These are phyloP conservation scores for Anguilla anguilla DNA, from an alignment of 2,797 vertebrate genomes.

Conservation along the genomic window DNA sequence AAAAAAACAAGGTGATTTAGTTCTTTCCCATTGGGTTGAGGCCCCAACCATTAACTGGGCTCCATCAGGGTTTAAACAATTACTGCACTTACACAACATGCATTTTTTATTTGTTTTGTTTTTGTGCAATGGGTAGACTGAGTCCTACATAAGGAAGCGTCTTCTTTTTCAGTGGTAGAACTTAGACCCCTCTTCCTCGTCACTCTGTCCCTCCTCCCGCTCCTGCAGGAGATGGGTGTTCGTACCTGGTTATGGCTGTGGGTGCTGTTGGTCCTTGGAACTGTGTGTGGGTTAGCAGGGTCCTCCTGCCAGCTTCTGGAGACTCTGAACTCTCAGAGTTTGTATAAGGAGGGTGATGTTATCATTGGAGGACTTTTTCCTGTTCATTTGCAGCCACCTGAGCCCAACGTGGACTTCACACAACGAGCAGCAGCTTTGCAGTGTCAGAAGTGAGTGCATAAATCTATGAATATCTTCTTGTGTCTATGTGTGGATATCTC, in stretches of 20 bases:
- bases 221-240: constrained; percentile 47
- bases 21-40: not conserved
- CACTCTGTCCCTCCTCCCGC: not conserved
- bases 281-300: constrained; percentile 30
- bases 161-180: constrained; percentile 6
- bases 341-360: constrained; percentile 55
- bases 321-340: constrained; percentile 44
- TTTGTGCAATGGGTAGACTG: constrained; percentile 9
- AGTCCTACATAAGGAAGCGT: constrained; percentile 44
- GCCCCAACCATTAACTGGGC: constrained; percentile 36
- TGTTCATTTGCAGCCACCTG: constrained; percentile 46
- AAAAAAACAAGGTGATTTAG: constrained; percentile 21
- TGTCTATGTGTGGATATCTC: not conserved
- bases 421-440: constrained; percentile 15
- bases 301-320: constrained; percentile 44
- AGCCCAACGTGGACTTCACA: constrained; percentile 44
- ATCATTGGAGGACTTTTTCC: constrained; percentile 55
- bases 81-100: constrained; percentile 39
- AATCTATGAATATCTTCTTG: not conserved
- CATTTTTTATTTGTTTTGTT: constrained; percentile 22
- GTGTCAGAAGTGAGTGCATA: constrained; percentile 44
- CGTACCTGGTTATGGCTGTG: constrained; percentile 44
- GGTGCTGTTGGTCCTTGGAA: constrained; percentile 31
- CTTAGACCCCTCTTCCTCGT: not conserved
- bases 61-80: constrained; percentile 39